These are phyloP conservation scores for Nettapus auritus DNA, from an alignment of 2,113 vertebrate genomes.

Conservation along the genomic window DNA sequence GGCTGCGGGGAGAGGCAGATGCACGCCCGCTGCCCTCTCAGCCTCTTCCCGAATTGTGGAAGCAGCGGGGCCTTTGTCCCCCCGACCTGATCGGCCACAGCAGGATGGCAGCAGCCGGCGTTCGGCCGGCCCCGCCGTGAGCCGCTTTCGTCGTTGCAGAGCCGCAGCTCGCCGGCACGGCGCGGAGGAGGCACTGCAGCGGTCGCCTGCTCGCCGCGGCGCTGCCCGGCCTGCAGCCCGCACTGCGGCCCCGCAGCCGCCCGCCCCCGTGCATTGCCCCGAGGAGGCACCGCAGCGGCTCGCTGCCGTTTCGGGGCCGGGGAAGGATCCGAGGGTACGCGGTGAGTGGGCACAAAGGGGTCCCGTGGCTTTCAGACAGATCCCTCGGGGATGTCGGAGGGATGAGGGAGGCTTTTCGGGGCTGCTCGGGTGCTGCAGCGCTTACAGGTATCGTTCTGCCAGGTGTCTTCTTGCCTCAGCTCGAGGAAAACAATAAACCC, in stretches of 20 bases:
- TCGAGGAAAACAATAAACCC: not conserved
- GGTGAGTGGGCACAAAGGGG: not conserved
- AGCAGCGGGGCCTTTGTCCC: not conserved
- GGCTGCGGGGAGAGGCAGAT: not conserved
- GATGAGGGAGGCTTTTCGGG: not conserved
- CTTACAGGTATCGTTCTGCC: not conserved
- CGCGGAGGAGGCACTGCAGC: not conserved
- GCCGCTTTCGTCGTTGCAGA: not conserved
- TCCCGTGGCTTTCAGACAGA: not conserved
- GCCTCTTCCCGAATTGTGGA: not conserved
- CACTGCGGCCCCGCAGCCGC: constrained; percentile 11
- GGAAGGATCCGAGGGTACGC: fast-evolving
- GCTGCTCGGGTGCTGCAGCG: not conserved
- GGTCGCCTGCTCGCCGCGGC: fast-evolving
- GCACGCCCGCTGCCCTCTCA: not conserved
- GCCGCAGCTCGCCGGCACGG: not conserved
- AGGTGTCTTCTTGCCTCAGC: not conserved
- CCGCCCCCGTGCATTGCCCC: not conserved
- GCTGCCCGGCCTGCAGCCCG: not conserved
- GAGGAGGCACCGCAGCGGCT: not conserved
- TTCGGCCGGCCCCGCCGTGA: not conserved
- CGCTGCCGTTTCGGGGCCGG: fast-evolving
- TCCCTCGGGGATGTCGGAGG: not conserved
- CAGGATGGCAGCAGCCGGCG: not conserved
- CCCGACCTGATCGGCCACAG: not conserved